Base-by-base conservation (phyloP, 1,140 invertebrate genomes). In the Aphelenchoides avenae region DNA sequence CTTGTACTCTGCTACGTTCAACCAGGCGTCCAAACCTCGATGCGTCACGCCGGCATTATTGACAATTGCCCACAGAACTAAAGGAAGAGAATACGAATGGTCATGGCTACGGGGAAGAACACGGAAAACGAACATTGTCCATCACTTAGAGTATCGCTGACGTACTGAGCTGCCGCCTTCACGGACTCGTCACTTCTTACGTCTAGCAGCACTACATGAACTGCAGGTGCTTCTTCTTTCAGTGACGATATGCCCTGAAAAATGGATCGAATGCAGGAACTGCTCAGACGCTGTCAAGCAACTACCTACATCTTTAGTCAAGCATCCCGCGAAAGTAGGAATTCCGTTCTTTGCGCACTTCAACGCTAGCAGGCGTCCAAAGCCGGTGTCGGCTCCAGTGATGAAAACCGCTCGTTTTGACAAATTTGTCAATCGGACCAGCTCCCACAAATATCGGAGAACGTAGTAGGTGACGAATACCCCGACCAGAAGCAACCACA, bases 1-100 rank as follows among this genome's bases (percentile, higher is more conserved):
- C 44, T 84, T 78, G 27, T 86, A 84, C 65, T 89, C 85, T 4
- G 80, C 71, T 22, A 83, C 77, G 1, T 87, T 85, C 79, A 86
- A 85, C 87, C 90, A 92, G 75, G 92, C 89, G 66, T 87, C 87
- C 77, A 91, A 87, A 0, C 89, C 87, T 13, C 86, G 83, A 84
- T 68, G 47, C 37, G 89, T 89, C 1, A 91, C 82, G 0, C 89
- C 91, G 1, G 89, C 89, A 50, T 64, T 64, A 33, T 66, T 66
- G 30, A 64, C 61, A 6, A 64, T 11, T 7, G 52, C 63, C 61
- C 61, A 64, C 9, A 64, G 40, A 11, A 47, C 61, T 63, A n/a
- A n/a, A n/a, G 29, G 50, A 31, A 37, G 40, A 56, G 31, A 13
- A 5, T 7, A 40, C 52, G 13, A 50, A 49, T 49, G 11, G 44